Conservation (phyloP, 2,888 invertebrate genomes). For the Agrochola litura region DNA sequence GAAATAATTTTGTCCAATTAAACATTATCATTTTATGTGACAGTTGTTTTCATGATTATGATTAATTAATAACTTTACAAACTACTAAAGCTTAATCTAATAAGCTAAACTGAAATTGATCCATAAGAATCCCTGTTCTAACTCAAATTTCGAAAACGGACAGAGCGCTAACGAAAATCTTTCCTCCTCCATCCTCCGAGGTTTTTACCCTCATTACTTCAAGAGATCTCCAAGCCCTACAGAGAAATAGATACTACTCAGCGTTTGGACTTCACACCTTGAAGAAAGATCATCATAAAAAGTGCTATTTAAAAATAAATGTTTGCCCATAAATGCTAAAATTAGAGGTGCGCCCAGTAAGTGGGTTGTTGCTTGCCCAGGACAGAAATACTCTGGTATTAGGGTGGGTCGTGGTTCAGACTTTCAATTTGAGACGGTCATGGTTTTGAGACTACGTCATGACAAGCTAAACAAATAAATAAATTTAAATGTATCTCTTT, state of each 20-base stretch:
- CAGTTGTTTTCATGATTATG: not conserved
- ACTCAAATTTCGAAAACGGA: too few relatives aligned
- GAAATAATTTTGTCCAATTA: not conserved
- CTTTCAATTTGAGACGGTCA: constrained; percentile 63
- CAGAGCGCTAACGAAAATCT: not conserved
- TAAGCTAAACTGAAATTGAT: not conserved
- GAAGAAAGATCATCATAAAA: constrained; percentile 48
- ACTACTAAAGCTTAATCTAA: not conserved
- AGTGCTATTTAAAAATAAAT: constrained; percentile 58
- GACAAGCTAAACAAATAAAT: constrained; percentile 57
- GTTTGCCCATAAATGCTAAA: constrained; percentile 60
- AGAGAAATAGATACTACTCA: constrained; percentile 38
- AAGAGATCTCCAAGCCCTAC: constrained; percentile 39
- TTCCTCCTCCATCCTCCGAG: not conserved
- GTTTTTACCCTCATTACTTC: constrained; percentile 51
- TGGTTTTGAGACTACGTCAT: constrained; percentile 38
- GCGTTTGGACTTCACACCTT: constrained; percentile 48
- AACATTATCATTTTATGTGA: not conserved
- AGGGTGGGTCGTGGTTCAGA: constrained; percentile 74
- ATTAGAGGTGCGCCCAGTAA: constrained; percentile 68
- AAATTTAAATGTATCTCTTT: constrained; percentile 22
- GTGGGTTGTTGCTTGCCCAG: constrained; percentile 67
- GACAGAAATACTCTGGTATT: constrained; percentile 75
- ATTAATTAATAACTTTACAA: not conserved
- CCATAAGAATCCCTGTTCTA: not conserved